Base-by-base conservation (phyloP, 2,113 vertebrate species). In the Calcarius ornatus region DNA sequence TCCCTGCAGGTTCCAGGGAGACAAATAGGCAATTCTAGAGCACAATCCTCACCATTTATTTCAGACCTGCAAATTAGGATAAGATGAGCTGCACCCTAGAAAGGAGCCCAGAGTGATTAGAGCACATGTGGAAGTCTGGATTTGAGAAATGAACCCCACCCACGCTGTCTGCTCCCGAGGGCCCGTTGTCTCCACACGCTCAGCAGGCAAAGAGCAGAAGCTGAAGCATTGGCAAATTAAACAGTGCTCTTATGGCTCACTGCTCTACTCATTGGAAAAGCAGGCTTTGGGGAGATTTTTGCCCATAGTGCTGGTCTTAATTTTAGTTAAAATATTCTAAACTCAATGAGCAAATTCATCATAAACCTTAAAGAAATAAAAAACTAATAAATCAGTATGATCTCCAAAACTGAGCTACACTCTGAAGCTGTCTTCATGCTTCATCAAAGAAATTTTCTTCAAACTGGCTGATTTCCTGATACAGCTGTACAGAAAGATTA, bases 401-500 rank as follows among this genome's bases (percentile, higher is more conserved):
- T 33, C 10, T 78, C 31, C 56, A 60, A 53, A 77, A 86, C 54
- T 35, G 42, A 92, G 48, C 27, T 33, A 9, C 27, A 35, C 30
- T 81, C 27, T 70, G 48, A 86, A 91, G 20, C 27, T 47, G 11
- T 51, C 64, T 89, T 65, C 57, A 43, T 56, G 63, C 35, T 83
- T 85, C 18, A 51, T 50, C 27, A 2, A 78, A 91, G 66, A 86
- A 86, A 82, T 91, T 82, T 88, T 19, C 45, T 90, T n/a, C 71
- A 94, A 68, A 50, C 37, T 78, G 56, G 17, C 56, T 84, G 64
- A 68, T 88, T 93, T 92, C 82, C 88, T 86, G 40, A 69, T 64
- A 51, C 54, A 77, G 59, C 66, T 86, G 42, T 79, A 85, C 33
- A 87, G 73, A 89, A 94, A 87, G 57, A 95, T 92, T 87, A 82